These are phyloP conservation scores for Pristionchus fissidentatus DNA, from an alignment of 2,888 invertebrate species.

Conservation along the genomic window DNA sequence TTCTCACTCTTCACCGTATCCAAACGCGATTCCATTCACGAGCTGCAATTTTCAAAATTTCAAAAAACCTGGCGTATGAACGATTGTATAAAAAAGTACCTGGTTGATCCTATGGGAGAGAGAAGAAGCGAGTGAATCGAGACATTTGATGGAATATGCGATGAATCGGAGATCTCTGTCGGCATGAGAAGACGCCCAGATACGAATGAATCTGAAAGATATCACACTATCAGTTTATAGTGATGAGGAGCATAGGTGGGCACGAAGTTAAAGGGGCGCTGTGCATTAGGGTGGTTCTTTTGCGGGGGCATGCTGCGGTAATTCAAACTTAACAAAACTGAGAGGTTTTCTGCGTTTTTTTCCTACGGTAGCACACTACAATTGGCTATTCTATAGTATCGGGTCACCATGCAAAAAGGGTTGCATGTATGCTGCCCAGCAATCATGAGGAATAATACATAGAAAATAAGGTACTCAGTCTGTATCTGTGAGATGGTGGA, in stretches of 20 bases:
- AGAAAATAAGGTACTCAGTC: conserved; percentile 8
- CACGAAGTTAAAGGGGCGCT: no score
- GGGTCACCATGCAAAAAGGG: no score
- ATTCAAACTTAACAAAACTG: background rate
- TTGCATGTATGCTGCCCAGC: no score
- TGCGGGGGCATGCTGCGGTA: no score
- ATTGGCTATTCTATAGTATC: no score
- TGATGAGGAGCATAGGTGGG: background rate
- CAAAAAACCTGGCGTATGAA: background rate
- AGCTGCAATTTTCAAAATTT: conserved; percentile 13
- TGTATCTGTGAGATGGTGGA: conserved; percentile 41
- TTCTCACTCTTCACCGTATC: conserved; percentile 33
- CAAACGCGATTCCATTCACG: conserved; percentile 31
- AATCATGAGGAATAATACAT: background rate
- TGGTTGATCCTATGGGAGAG: background rate
- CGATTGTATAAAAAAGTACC: background rate
- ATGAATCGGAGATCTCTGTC: conserved; percentile 45
- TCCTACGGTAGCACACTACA: no score
- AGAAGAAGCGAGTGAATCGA: conserved; percentile 4
- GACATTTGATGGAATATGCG: conserved; percentile 23
- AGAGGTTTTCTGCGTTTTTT: background rate
- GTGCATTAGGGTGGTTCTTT: no score
- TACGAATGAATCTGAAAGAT: conserved; percentile 35
- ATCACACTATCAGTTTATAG: no score
- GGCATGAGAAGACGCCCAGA: conserved; percentile 19